Evolutionary conservation across 2,797 vertebrate genomes (phyloP), one percentile per base, ranked within the genome.

Genomic region (Poecilia gillii): DNA sequence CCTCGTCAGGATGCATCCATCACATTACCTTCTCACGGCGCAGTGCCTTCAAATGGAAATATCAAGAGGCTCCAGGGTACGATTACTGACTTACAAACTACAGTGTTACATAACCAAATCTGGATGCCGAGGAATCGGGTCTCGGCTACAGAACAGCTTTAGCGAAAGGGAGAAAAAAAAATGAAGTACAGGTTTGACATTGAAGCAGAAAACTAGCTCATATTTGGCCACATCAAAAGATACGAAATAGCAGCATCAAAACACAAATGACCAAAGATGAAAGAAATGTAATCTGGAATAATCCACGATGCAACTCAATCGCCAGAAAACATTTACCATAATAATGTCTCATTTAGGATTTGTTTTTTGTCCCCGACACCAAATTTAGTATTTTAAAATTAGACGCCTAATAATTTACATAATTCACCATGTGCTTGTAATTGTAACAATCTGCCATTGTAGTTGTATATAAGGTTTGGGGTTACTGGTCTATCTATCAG

Each of bases 1-100:
- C 77, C 85, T 81, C 88, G 91, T 93, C 91, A 78, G 72, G 76
- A 84, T 78, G 8, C 79, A 93, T 93, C 81, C 75, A 75, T 93
- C 89, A 89, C 87, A 85, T 91, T 83, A 81, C 71, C 78, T 78
- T 80, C 83, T 85, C 77, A 81, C 72, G 71, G 59, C 85, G 79
- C 81, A 4, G 76, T n/a, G 77, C 66, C 46, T 83, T 90, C 79
- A 79, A 59, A 77, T 59, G 74, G 85, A 92, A 91, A 92, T 88
- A 90, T 81, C 84, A 88, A 86, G 74, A 43, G 16, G 82, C 91
- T 39, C 0, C 81, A 14, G 86, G 89, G 79, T 82, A 31, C 23
- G 59, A 83, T 89, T 74, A 46, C 81, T 79, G 84, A 89, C 88
- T 88, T 84, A 86, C 87, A 68, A 78, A 81, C 51, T 45, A 49